Base-by-base conservation (phyloP, 1,140 invertebrate species). In the Euura saliciscinereae region DNA sequence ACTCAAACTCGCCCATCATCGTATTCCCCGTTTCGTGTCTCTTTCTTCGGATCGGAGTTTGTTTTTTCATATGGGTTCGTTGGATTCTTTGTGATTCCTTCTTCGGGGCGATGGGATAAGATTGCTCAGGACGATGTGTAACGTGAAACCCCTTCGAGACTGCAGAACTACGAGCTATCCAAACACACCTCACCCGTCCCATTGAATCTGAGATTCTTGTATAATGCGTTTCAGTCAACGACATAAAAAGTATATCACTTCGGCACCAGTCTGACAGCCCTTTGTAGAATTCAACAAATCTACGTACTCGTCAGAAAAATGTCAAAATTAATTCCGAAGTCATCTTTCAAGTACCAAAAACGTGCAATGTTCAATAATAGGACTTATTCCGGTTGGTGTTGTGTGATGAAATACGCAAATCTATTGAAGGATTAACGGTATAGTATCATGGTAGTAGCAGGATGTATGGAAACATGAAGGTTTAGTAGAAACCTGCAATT, bases 401-500 rank as follows among this genome's bases (percentile, higher is more conserved):
- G n/a, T n/a, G 42, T 6, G 2, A 42, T 67, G 13, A 67, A 67
- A 67, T 67, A 67, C 42, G 66, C 66, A 67, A 67, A 67, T n/a
- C 66, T 67, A 67, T 67, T 67, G 42, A 67, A 67, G 66, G 66
- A 67, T 67, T 67, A 67, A 67, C 66, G 66, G 66, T 67, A 59
- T 8, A 0, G 66, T 67, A 44, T 8, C 28, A 44, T 13, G 59
- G 59, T 64, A 64, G 59, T 64, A 10, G 59, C 59, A 64, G 8
- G 59, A 28, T 28, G 28, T 28, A 28, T 28, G 28, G 28, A 28
- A 28, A 28, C 28, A 28, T 28, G 28, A 28, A 28, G 28, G 28
- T 28, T 28, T 28, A 28, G 28, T 28, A 28, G 28, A 28, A 28
- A 0, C n/a, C n/a, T n/a, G n/a, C 28, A 28, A 28, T 28, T 28